Percentiles rank a stretch among this genome's conserved stretches.
Evolutionary conservation across 2,888 invertebrate species (phyloP).

Genomic region (Xanthostigma xanthostigma): DNA sequence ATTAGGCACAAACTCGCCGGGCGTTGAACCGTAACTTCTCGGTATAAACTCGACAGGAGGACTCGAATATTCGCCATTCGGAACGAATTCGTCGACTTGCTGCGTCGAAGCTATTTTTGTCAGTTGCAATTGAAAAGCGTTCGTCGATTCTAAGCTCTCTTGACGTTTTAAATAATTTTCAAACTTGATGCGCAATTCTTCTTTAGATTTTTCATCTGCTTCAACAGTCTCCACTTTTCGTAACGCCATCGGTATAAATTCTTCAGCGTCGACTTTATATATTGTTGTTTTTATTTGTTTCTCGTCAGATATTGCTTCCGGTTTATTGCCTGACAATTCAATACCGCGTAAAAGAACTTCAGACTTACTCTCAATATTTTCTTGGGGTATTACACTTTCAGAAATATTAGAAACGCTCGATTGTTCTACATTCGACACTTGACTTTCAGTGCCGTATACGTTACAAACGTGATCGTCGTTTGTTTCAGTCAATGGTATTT

Average conservation of each 20-base stretch:
- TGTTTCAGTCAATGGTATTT: too few relatives aligned
- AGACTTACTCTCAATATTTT: too few relatives aligned
- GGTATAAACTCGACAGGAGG: not conserved
- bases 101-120: not conserved
- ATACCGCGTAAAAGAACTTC: too few relatives aligned
- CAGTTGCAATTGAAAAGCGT: not conserved
- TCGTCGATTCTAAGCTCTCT: not conserved
- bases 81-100: not conserved
- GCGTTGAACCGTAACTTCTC: not conserved
- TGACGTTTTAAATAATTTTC: constrained; percentile 5
- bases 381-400: too few relatives aligned
- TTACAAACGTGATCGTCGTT: too few relatives aligned
- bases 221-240: constrained; percentile 14
- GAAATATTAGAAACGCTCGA: too few relatives aligned
- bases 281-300: not conserved
- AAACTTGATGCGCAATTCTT: constrained; percentile 4
- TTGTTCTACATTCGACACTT: too few relatives aligned
- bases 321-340: not conserved
- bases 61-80: not conserved
- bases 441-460: too few relatives aligned
- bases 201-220: not conserved
- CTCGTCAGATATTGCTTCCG: not conserved
- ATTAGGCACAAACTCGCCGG: not conserved
- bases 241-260: constrained; percentile 27
- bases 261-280: constrained; percentile 25